Conservation (phyloP, 2,797 vertebrate species). For the Myotis pilosus region DNA sequence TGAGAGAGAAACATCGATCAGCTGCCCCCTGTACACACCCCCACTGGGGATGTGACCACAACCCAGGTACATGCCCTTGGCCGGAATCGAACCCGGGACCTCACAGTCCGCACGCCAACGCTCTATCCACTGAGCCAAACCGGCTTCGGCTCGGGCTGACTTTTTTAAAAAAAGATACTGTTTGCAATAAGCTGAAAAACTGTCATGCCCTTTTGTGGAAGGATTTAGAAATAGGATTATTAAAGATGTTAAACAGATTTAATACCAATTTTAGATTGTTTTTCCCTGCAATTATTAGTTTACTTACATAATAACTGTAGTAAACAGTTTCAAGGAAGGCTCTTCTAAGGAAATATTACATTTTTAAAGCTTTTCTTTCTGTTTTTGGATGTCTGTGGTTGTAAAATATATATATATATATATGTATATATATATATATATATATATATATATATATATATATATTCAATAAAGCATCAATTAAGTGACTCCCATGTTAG, state of each 20-base stretch:
- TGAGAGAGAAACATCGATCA: too few species aligned
- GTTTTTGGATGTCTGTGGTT: conserved; percentile 12
- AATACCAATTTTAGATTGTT: conserved; percentile 36
- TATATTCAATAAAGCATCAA: background rate
- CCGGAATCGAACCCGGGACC: too few species aligned
- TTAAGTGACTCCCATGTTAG: background rate
- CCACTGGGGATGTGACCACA: too few species aligned
- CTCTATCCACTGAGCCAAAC: too few species aligned
- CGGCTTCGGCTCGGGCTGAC: conserved; percentile 70
- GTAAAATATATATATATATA: too few species aligned
- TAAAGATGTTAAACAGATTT: conserved; percentile 77
- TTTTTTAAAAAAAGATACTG: conserved; percentile 54
- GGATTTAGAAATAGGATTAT: conserved; percentile 79
- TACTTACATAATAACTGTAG: conserved; percentile 25
- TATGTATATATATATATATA: background rate
- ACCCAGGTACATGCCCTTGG: too few species aligned
- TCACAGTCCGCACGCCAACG: too few species aligned
- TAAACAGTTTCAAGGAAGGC: conserved; percentile 41
- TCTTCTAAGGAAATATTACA: conserved; percentile 42
- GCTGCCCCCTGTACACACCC: too few species aligned
- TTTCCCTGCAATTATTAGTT: conserved; percentile 39
- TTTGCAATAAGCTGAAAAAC: conserved; percentile 78
- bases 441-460: too few species aligned
- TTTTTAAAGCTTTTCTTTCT: conserved; percentile 19
- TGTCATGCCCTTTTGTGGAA: conserved; percentile 80